Evolutionary conservation across 2,888 invertebrate genomes (phyloP).

Genomic region (Meloe dianella): DNA sequence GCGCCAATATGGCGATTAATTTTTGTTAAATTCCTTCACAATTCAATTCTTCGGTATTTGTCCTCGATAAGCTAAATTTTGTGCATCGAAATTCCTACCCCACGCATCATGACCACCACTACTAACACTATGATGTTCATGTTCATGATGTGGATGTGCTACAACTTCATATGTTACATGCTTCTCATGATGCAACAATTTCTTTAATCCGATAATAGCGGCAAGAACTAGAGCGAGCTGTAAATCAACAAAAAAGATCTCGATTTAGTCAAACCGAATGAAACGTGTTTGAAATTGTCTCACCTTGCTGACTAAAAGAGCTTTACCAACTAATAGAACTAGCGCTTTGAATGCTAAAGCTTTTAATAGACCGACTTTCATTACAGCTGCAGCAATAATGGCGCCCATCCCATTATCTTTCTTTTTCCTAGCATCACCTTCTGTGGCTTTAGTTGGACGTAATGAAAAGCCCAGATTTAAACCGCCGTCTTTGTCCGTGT

Average conservation of each 20-base stretch:
- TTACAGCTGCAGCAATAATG: slow-evolving; percentile 74
- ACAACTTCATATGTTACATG: slow-evolving; percentile 79
- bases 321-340: slow-evolving; percentile 83
- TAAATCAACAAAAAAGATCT: slow-evolving; percentile 33
- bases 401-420: slow-evolving; percentile 68
- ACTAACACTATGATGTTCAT: slow-evolving; percentile 57
- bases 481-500: slow-evolving; percentile 70
- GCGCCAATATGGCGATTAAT: slow-evolving; percentile 54
- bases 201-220: slow-evolving; percentile 81
- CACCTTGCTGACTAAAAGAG: slow-evolving; percentile 79
- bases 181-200: slow-evolving; percentile 76
- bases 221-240: slow-evolving; percentile 79
- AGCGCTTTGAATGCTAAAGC: slow-evolving; percentile 82
- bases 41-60: slow-evolving; percentile 61
- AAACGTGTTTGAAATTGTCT: slow-evolving; percentile 20
- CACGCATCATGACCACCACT: slow-evolving; percentile 59
- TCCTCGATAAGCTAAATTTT: slow-evolving; percentile 69
- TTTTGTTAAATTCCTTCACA: background rate
- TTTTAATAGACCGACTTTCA: slow-evolving; percentile 82
- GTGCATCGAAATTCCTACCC: slow-evolving; percentile 64
- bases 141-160: slow-evolving; percentile 72
- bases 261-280: background rate
- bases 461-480: slow-evolving; percentile 75
- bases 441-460: slow-evolving; percentile 50
- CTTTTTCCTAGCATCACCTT: slow-evolving; percentile 54